Evolutionary conservation across 1,140 invertebrate species (phyloP).

Genomic region (Caenorhabditis remanei): DNA sequence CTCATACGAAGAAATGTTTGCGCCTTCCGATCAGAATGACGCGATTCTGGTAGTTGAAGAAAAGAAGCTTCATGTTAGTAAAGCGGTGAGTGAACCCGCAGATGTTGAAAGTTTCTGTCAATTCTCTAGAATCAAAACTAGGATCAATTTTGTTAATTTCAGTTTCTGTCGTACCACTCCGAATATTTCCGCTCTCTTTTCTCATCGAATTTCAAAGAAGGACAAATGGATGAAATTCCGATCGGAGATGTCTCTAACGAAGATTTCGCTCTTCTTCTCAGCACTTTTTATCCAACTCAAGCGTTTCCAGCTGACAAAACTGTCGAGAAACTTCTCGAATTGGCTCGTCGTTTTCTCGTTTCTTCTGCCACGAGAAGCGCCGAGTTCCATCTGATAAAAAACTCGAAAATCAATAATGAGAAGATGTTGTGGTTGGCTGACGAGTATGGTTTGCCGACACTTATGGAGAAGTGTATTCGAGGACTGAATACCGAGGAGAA

Average conservation of each 20-base stretch:
- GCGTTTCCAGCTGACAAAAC: neutral
- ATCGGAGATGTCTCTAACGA: neutral
- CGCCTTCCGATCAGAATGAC: neutral
- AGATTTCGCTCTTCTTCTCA: neutral
- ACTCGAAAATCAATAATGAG: neutral
- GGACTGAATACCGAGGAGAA: neutral
- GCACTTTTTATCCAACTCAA: neutral
- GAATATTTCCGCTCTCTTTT: neutral
- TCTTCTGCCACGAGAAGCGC: neutral
- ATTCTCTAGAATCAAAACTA: too few relatives aligned
- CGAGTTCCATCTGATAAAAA: neutral
- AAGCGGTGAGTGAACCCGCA: too few relatives aligned
- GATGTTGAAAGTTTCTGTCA: too few relatives aligned
- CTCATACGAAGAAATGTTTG: neutral
- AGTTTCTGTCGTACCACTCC: neutral
- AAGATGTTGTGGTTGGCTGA: neutral
- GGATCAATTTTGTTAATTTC: too few relatives aligned
- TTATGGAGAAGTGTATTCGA: neutral
- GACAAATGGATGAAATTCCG: neutral
- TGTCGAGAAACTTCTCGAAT: neutral
- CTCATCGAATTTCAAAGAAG: slow-evolving; percentile 1
- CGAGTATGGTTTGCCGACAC: neutral
- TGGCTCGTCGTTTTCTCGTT: neutral
- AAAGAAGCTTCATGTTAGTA: neutral
- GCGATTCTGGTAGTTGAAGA: neutral